phyloP scores from a whole-genome alignment of 1,140 invertebrate species.

The Hetaerina americana region DNA sequence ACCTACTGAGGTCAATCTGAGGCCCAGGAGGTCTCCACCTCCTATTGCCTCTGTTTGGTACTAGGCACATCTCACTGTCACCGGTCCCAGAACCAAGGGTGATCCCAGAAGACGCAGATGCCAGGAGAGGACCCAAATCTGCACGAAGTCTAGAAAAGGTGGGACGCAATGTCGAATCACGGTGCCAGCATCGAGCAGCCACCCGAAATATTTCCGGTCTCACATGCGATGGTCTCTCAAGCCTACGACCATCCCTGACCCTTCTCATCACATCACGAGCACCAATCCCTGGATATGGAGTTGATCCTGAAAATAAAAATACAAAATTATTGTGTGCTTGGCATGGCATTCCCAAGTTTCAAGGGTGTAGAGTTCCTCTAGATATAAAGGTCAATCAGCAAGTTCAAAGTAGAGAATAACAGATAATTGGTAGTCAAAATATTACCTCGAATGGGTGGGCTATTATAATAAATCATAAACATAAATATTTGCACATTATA shows the following conservation, averaged over 20 bases:
- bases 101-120: background rate
- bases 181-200: slow-evolving; percentile 61
- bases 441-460: no score
- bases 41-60: background rate
- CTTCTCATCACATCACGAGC: slow-evolving; percentile 61
- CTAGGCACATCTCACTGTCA: background rate
- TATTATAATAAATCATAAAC: no score
- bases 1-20: background rate
- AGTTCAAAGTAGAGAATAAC: no score
- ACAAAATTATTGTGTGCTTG: no score
- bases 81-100: background rate
- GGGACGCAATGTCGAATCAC: slow-evolving; percentile 56
- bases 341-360: no score
- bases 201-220: slow-evolving; percentile 58
- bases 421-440: no score
- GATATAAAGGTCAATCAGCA: no score
- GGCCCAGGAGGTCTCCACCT: background rate
- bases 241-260: slow-evolving; percentile 57
- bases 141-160: slow-evolving; percentile 52
- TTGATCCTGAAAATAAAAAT: slow-evolving; percentile 66
- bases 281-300: slow-evolving; percentile 66
- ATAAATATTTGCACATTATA: no score
- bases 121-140: slow-evolving; percentile 51
- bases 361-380: no score
- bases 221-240: slow-evolving; percentile 62